Conservation (phyloP, 2,888 invertebrate species). For the Idaea straminata region DNA sequence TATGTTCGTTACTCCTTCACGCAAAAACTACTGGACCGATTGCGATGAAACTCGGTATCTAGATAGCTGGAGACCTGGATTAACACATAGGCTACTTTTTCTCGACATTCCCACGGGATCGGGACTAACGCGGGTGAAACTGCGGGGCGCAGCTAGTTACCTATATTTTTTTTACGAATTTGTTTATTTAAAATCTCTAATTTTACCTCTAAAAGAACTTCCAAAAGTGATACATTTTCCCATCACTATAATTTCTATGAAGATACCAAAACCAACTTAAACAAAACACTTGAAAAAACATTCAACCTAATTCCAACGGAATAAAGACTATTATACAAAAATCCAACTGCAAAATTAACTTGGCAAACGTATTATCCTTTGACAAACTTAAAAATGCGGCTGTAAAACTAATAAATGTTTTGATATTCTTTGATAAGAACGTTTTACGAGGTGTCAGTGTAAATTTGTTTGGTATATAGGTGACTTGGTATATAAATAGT, state of each 20-base stretch:
- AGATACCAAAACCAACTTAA: not conserved
- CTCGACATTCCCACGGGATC: too few species aligned
- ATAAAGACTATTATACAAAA: not conserved
- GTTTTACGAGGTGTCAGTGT: conserved; percentile 20
- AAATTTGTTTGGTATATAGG: conserved; percentile 25
- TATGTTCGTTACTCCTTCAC: too few species aligned
- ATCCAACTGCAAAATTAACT: not conserved
- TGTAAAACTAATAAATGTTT: conserved; percentile 10
- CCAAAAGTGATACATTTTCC: not conserved
- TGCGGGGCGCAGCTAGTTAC: too few species aligned
- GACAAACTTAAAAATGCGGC: conserved; percentile 31
- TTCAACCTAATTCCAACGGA: not conserved
- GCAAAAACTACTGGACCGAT: too few species aligned
- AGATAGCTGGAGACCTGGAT: too few species aligned
- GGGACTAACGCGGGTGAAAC: too few species aligned
- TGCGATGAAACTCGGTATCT: too few species aligned
- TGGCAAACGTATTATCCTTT: conserved; percentile 7
- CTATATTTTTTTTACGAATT: too few species aligned
- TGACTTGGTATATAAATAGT: conserved; percentile 14
- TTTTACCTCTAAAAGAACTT: not conserved
- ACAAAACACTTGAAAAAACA: not conserved
- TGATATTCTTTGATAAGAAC: conserved; percentile 17
- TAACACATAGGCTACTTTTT: too few species aligned
- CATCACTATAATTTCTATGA: not conserved
- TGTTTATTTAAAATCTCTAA: too few species aligned